These are phyloP conservation scores for Procambarus clarkii DNA, from an alignment of 1,140 invertebrate genomes.

Conservation along the genomic window DNA sequence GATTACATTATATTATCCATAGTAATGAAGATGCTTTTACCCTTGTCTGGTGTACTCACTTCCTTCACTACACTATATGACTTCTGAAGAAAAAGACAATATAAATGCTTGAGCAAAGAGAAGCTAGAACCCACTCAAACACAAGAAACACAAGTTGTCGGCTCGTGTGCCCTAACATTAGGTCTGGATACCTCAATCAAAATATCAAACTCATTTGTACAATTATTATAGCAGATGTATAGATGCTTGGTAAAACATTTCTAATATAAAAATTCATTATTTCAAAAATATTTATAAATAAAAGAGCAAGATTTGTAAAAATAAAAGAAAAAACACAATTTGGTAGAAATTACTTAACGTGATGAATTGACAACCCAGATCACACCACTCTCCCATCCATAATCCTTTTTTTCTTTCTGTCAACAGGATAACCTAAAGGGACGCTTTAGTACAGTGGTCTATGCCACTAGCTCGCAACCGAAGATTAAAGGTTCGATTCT, in stretches of 20 bases:
- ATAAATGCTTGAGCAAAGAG: too few species aligned
- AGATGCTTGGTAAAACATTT: not conserved
- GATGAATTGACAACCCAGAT: not conserved
- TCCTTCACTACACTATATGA: too few species aligned
- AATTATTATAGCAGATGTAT: not conserved
- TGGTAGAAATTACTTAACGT: not conserved
- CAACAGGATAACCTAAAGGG: not conserved
- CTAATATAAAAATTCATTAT: not conserved
- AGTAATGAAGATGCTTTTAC: too few species aligned
- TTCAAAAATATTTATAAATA: slow-evolving; percentile 6
- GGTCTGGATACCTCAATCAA: too few species aligned
- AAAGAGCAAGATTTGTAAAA: not conserved
- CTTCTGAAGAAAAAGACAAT: too few species aligned
- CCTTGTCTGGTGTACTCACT: too few species aligned
- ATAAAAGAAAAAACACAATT: not conserved
- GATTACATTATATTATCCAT: too few species aligned
- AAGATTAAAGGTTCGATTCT: not conserved
- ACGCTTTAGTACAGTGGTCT: not conserved
- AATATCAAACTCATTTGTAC: too few species aligned
- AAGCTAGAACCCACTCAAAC: too few species aligned
- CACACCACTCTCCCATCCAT: not conserved
- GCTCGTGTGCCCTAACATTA: too few species aligned
- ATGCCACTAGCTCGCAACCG: not conserved
- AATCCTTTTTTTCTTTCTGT: not conserved
- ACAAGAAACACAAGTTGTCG: too few species aligned